phyloP scores from a whole-genome alignment of 2,888 invertebrate genomes.

The Agrotis puta region DNA sequence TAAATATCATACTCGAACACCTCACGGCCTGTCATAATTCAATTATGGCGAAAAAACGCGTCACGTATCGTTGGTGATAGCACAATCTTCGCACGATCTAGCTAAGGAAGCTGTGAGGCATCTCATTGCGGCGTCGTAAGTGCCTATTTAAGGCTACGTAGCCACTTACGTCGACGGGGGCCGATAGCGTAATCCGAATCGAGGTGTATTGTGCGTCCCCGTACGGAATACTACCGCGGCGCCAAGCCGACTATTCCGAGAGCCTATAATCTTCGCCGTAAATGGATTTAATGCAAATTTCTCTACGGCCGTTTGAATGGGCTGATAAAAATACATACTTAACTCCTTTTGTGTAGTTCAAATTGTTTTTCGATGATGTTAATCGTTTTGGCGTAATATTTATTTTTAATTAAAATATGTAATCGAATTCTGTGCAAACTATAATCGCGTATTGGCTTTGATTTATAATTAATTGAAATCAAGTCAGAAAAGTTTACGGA shows the following conservation, averaged over 20 bases:
- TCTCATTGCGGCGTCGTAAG: constrained; percentile 86
- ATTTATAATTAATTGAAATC: not conserved
- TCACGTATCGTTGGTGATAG: constrained; percentile 83
- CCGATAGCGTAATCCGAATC: constrained; percentile 88
- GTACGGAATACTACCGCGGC: constrained; percentile 72
- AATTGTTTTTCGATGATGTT: constrained; percentile 76
- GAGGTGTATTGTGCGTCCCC: constrained; percentile 84
- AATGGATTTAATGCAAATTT: constrained; percentile 88
- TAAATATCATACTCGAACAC: constrained; percentile 77
- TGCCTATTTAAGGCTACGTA: constrained; percentile 87
- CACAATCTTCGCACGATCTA: constrained; percentile 83
- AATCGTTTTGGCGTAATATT: constrained; percentile 23
- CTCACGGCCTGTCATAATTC: constrained; percentile 82
- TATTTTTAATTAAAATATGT: constrained; percentile 2
- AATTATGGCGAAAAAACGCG: constrained; percentile 84
- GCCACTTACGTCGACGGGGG: constrained; percentile 81
- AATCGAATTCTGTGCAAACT: not conserved
- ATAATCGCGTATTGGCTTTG: not conserved
- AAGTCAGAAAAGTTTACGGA: not conserved
- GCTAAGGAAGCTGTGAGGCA: constrained; percentile 83
- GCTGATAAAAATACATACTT: constrained; percentile 81
- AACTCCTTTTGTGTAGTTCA: constrained; percentile 77
- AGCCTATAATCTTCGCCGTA: constrained; percentile 84
- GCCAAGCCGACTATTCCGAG: constrained; percentile 79
- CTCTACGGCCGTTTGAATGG: constrained; percentile 78